Conservation (phyloP, 2,888 invertebrate genomes). For the Napeogenes inachia region DNA sequence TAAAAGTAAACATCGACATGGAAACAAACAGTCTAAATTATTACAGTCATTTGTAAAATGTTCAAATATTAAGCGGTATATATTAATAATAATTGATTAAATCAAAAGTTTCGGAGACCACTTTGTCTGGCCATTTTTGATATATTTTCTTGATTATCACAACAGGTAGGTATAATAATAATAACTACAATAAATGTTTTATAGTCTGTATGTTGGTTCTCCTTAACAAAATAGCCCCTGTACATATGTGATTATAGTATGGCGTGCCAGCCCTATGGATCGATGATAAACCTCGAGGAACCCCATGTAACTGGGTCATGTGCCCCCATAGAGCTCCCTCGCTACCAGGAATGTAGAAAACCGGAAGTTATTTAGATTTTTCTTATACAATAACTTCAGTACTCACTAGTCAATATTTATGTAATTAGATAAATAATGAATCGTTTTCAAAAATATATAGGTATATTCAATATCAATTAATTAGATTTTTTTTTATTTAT, state of each 20-base stretch:
- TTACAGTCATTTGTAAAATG: neutral
- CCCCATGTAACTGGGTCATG: slow-evolving; percentile 70
- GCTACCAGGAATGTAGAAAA: slow-evolving; percentile 51
- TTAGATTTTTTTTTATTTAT: no score
- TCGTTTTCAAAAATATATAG: no score
- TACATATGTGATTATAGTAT: slow-evolving; percentile 21
- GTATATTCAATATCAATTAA: no score
- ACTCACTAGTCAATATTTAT: no score
- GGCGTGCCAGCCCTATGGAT: slow-evolving; percentile 48
- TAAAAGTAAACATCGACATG: neutral
- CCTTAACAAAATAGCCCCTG: slow-evolving; percentile 24
- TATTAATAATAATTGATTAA: slow-evolving; percentile 1
- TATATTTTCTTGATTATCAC: slow-evolving; percentile 4
- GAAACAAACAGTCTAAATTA: neutral
- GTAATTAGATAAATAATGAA: no score
- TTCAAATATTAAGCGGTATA: neutral
- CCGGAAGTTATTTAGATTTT: slow-evolving; percentile 34
- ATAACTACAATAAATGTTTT: slow-evolving; percentile 20
- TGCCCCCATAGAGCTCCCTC: slow-evolving; percentile 56
- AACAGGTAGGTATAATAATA: slow-evolving; percentile 10
- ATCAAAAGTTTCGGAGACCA: neutral
- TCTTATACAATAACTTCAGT: slow-evolving; percentile 14
- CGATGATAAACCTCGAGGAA: slow-evolving; percentile 60
- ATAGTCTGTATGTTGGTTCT: slow-evolving; percentile 19
- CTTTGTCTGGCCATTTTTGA: slow-evolving; percentile 7